A percentile compares a stretch with the other conserved stretches of the same genome.
phyloP scores from a whole-genome alignment of 2,797 vertebrate species.

The Synanceia verrucosa region DNA sequence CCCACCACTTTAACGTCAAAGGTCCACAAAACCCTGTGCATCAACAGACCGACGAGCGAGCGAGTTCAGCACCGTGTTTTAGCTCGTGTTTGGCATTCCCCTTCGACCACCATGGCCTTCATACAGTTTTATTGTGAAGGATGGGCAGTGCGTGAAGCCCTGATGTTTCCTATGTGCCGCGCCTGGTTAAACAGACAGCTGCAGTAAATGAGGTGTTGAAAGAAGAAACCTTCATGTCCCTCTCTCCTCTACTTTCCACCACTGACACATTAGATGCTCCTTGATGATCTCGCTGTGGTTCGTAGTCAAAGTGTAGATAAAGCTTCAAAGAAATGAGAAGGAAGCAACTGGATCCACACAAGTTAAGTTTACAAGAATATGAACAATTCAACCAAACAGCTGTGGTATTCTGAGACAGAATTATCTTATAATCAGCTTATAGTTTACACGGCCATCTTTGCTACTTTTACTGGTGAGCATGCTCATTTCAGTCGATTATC shows the following conservation, averaged over 20 bases:
- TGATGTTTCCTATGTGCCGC: conserved; percentile 31
- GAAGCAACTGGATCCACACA: too few relatives aligned
- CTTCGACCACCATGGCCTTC: conserved; percentile 12
- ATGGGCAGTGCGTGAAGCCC: conserved; percentile 32
- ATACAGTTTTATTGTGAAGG: conserved; percentile 19
- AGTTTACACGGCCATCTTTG: too few relatives aligned
- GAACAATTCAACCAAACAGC: too few relatives aligned
- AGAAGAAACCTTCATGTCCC: conserved; percentile 41
- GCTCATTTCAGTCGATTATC: too few relatives aligned
- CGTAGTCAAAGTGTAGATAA: too few relatives aligned
- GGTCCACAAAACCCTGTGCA: not conserved
- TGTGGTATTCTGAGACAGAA: too few relatives aligned
- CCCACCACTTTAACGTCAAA: not conserved
- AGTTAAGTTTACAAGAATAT: too few relatives aligned
- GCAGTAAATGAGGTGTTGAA: conserved; percentile 63
- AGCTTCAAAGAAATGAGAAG: too few relatives aligned
- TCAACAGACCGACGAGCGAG: not conserved
- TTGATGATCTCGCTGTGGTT: conserved; percentile 5
- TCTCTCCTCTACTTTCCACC: conserved; percentile 17
- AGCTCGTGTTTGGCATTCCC: conserved; percentile 15
- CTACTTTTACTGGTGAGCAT: too few relatives aligned
- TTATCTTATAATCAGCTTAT: too few relatives aligned
- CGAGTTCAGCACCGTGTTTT: not conserved
- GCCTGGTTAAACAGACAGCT: conserved; percentile 40
- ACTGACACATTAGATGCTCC: conserved; percentile 12